Percentiles rank a stretch among this genome's conserved stretches.
phyloP scores from a whole-genome alignment of 2,797 vertebrate species.

The Holocentrus rufus region DNA sequence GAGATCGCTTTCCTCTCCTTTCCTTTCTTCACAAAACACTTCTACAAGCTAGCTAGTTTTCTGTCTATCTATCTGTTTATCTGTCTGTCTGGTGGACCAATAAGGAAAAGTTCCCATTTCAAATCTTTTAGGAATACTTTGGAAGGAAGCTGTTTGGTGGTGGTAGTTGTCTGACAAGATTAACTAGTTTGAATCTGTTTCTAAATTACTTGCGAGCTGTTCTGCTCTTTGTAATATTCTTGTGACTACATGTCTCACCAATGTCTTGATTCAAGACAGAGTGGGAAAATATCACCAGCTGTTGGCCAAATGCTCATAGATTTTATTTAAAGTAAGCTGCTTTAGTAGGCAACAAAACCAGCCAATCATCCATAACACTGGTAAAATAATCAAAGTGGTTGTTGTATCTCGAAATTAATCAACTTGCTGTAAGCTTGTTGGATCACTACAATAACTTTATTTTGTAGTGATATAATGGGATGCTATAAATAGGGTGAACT shows the following conservation, averaged over 20 bases:
- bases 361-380: too few relatives aligned
- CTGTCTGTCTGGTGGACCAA: constrained; percentile 77
- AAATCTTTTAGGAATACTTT: constrained; percentile 64
- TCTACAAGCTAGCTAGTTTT: constrained; percentile 72
- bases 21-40: constrained; percentile 59
- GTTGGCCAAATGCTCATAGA: constrained; percentile 6
- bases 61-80: constrained; percentile 59
- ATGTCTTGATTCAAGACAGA: constrained; percentile 25
- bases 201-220: constrained; percentile 34
- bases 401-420: constrained; percentile 54
- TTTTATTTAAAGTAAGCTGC: background rate
- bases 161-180: constrained; percentile 48
- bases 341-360: constrained; percentile 44
- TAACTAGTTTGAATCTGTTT: constrained; percentile 56
- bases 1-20: constrained; percentile 79
- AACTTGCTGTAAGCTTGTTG: constrained; percentile 34
- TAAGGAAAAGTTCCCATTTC: constrained; percentile 64
- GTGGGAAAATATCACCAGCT: constrained; percentile 16
- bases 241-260: constrained; percentile 32
- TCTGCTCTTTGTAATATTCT: constrained; percentile 27
- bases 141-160: constrained; percentile 49
- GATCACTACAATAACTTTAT: background rate
- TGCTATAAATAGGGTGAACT: background rate
- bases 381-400: too few relatives aligned
- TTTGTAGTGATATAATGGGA: too few relatives aligned